Evolutionary conservation across 2,888 invertebrate species (phyloP).

Genomic region (Strigamia maritima): DNA sequence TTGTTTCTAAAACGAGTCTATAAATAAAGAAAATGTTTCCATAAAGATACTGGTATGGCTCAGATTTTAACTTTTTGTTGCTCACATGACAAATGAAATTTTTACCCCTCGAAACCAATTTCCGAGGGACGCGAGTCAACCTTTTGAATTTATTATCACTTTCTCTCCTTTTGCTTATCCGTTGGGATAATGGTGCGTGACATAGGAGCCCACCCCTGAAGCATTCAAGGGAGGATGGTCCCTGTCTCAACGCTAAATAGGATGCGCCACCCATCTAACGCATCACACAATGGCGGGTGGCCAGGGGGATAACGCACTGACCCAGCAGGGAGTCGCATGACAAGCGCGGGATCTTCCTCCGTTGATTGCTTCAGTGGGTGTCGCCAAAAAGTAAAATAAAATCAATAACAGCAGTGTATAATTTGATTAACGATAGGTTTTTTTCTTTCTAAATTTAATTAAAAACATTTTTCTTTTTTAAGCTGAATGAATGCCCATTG

Average conservation of each 20-base stretch:
- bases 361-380: constrained; percentile 15
- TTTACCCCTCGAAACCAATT: constrained; percentile 16
- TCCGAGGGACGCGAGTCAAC: constrained; percentile 22
- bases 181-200: constrained; percentile 23
- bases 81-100: background rate
- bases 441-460: background rate
- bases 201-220: constrained; percentile 19
- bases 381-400: background rate
- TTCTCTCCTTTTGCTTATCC: constrained; percentile 8
- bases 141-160: constrained; percentile 28
- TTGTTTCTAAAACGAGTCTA: background rate
- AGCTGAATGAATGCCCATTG: no score
- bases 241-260: constrained; percentile 20
- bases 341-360: background rate
- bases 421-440: background rate
- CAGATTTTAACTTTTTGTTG: background rate
- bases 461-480: no score
- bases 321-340: constrained; percentile 9
- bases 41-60: background rate
- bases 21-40: background rate
- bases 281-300: constrained; percentile 23
- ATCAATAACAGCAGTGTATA: background rate
- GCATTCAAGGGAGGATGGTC: constrained; percentile 5
- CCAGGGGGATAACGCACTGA: constrained; percentile 3
- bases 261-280: constrained; percentile 22